Evolutionary conservation across 30 jellyfish, hydroid and myxozoan species (phyloP).

Genomic region (Catostylus mosaicus): DNA sequence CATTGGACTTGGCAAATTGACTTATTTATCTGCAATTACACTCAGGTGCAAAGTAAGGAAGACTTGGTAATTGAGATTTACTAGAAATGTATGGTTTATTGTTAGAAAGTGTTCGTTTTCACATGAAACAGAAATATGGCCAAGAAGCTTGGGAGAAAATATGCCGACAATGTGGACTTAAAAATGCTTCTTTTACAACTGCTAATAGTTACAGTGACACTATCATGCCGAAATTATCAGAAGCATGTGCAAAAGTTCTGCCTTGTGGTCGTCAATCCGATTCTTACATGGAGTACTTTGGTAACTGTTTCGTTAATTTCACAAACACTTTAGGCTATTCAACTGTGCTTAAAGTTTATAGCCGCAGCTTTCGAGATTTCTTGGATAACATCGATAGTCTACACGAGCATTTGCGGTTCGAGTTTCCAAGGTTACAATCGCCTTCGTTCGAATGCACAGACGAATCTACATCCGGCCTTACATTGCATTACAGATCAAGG

Average conservation of each 20-base stretch:
- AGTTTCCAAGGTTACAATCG: conserved; percentile 51
- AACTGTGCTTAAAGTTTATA: conserved; percentile 47
- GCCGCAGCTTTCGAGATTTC: conserved; percentile 66
- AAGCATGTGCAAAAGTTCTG: conserved; percentile 48
- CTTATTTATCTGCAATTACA: too few relatives aligned
- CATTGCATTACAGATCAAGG: conserved; percentile 65
- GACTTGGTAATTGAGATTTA: too few relatives aligned
- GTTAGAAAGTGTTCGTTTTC: conserved; percentile 51
- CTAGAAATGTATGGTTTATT: conserved; percentile 51
- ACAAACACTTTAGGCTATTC: conserved; percentile 55
- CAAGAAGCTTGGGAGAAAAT: conserved; percentile 53
- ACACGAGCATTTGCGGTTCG: conserved; percentile 71
- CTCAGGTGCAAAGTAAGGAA: too few relatives aligned
- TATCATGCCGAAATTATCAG: conserved; percentile 53
- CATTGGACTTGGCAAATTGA: too few relatives aligned
- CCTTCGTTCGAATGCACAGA: conserved; percentile 66
- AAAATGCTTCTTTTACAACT: conserved; percentile 1
- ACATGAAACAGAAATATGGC: conserved; percentile 39
- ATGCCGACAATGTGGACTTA: conserved; percentile 38
- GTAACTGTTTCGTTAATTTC: conserved; percentile 52
- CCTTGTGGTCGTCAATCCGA: conserved; percentile 35
- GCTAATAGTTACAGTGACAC: conserved; percentile 44
- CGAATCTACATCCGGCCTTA: conserved; percentile 59
- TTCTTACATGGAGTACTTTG: conserved; percentile 65
- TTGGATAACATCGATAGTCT: conserved; percentile 60